These are phyloP conservation scores for Melanotaenia trifasciata DNA, from an alignment of 2,797 vertebrate species.

Conservation along the genomic window DNA sequence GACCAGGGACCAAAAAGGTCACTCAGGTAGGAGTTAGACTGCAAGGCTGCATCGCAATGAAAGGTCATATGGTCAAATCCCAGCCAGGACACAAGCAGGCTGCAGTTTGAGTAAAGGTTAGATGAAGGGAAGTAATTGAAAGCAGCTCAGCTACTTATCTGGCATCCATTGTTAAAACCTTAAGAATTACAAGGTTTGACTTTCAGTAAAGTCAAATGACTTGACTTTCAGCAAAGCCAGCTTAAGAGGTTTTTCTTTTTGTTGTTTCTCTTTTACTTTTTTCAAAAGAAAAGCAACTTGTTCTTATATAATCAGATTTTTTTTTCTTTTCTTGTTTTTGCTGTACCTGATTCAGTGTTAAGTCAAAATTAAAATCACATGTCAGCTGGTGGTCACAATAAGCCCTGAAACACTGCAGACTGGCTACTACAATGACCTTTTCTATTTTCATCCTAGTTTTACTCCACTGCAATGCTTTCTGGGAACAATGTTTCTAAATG, in stretches of 20 bases:
- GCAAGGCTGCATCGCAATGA: conserved; percentile 1
- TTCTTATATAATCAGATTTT: not conserved
- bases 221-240: not conserved
- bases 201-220: not conserved
- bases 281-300: not conserved
- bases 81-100: conserved; percentile 14
- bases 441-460: conserved; percentile 6
- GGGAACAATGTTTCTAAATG: conserved; percentile 15
- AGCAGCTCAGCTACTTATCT: not conserved
- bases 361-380: not conserved
- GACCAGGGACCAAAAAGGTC: conserved; percentile 47
- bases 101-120: conserved; percentile 3
- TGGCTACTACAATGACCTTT: not conserved
- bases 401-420: not conserved
- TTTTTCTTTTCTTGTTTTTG: not conserved
- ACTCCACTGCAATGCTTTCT: not conserved
- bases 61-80: conserved; percentile 49
- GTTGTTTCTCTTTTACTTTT: not conserved
- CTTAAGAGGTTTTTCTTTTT: not conserved
- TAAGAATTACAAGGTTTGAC: not conserved
- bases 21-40: conserved; percentile 41
- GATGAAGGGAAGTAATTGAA: conserved; percentile 3
- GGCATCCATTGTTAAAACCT: not conserved
- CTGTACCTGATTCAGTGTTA: not conserved
- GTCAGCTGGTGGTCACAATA: not conserved